Conservation (phyloP, 2,113 vertebrate genomes). For the Scopus umbretta region DNA sequence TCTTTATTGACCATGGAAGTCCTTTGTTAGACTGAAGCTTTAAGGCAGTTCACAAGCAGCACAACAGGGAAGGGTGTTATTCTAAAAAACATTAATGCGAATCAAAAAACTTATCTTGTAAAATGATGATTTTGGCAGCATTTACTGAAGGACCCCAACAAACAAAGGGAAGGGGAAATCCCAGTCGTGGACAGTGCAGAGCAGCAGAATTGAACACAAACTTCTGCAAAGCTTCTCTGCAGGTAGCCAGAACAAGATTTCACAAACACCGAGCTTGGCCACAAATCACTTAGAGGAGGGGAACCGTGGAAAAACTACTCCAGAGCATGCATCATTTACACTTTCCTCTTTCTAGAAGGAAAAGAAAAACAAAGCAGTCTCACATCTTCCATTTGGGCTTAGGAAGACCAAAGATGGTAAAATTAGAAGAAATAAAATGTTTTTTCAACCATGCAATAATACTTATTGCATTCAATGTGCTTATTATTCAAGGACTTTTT, state of each 20-base stretch:
- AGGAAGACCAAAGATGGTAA: background rate
- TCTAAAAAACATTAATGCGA: background rate
- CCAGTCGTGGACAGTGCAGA: background rate
- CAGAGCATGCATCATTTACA: background rate
- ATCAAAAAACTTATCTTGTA: background rate
- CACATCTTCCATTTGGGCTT: background rate
- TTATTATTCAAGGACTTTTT: background rate
- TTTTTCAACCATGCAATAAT: background rate
- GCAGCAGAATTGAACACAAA: background rate
- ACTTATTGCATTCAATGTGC: background rate
- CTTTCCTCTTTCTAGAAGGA: background rate
- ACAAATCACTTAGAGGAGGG: background rate
- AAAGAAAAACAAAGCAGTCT: background rate
- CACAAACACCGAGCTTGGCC: background rate
- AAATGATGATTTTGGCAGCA: background rate
- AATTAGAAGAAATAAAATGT: background rate
- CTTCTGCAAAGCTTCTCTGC: background rate
- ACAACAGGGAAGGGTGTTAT: background rate
- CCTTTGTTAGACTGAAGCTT: background rate
- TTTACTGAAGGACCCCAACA: background rate
- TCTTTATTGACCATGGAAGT: background rate
- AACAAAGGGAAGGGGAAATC: background rate
- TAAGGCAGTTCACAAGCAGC: background rate
- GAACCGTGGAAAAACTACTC: background rate
- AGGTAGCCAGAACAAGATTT: background rate